A percentile compares a stretch with the other conserved stretches of the same genome.
phyloP scores from a whole-genome alignment of 2,113 vertebrate species.

The Platysteira castanea region DNA sequence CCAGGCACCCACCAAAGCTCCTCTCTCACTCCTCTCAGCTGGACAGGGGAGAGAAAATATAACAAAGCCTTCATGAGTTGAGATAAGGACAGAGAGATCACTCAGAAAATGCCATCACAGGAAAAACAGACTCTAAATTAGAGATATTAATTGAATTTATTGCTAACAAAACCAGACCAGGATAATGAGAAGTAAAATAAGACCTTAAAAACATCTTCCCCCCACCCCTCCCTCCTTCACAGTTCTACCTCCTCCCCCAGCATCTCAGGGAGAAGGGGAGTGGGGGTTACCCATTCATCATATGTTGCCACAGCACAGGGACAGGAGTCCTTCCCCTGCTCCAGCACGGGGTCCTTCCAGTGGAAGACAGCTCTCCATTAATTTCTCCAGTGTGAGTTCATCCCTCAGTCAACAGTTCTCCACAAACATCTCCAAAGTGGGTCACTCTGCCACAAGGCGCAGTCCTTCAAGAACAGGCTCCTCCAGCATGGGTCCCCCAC shows the following conservation, averaged over 20 bases:
- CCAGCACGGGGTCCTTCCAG: rapidly evolving
- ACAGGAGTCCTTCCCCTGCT: background rate
- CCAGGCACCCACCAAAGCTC: background rate
- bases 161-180: background rate
- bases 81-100: background rate
- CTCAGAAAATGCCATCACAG: background rate
- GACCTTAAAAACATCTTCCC: background rate
- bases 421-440: rapidly evolving
- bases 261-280: background rate
- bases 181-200: background rate
- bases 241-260: background rate
- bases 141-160: background rate
- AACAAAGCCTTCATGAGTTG: background rate
- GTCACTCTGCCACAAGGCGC: background rate
- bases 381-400: background rate
- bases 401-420: background rate
- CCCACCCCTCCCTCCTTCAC: background rate
- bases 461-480: background rate
- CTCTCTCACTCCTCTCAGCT: background rate
- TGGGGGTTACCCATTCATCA: background rate
- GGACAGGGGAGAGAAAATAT: background rate
- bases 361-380: background rate
- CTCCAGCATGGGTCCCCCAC: background rate
- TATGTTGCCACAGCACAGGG: background rate
- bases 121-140: background rate